Evolutionary conservation across 2,113 vertebrate genomes (phyloP).

Genomic region (Psilopogon haemacephalus): DNA sequence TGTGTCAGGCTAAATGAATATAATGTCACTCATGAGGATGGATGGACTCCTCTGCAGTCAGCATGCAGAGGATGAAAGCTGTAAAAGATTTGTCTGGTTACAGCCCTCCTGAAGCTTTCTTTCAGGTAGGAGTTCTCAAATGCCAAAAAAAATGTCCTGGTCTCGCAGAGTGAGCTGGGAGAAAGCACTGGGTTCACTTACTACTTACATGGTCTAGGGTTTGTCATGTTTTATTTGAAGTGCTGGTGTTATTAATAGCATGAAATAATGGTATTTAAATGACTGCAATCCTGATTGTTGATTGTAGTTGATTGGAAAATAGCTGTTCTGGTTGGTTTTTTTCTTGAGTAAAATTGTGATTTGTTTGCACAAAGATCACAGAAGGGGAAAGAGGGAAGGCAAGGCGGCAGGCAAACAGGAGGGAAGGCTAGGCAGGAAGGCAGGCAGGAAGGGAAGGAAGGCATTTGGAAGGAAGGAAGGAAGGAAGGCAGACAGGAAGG

Average conservation of each 20-base stretch:
- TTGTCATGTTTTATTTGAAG: slow-evolving; percentile 5
- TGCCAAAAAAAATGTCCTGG: not conserved
- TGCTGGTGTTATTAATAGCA: not conserved
- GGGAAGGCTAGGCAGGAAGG: too few relatives aligned
- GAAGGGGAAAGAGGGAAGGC: not conserved
- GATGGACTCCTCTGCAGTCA: not conserved
- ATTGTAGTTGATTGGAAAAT: not conserved
- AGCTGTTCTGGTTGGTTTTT: not conserved
- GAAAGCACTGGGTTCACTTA: not conserved
- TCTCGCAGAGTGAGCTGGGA: not conserved
- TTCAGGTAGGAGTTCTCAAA: not conserved
- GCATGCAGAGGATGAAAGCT: not conserved
- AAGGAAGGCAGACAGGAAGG: too few relatives aligned
- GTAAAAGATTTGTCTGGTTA: not conserved
- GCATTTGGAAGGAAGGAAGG: too few relatives aligned
- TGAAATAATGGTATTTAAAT: slow-evolving; percentile 12
- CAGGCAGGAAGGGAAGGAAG: not conserved
- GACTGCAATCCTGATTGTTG: not conserved
- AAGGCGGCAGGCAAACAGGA: not conserved
- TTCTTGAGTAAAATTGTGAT: not conserved
- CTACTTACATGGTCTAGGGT: not conserved
- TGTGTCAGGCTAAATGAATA: not conserved
- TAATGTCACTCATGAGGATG: not conserved
- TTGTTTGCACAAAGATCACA: not conserved
- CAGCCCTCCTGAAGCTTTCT: not conserved